Conservation (phyloP, 1,140 invertebrate species). For the Dinoponera quadriceps region DNA sequence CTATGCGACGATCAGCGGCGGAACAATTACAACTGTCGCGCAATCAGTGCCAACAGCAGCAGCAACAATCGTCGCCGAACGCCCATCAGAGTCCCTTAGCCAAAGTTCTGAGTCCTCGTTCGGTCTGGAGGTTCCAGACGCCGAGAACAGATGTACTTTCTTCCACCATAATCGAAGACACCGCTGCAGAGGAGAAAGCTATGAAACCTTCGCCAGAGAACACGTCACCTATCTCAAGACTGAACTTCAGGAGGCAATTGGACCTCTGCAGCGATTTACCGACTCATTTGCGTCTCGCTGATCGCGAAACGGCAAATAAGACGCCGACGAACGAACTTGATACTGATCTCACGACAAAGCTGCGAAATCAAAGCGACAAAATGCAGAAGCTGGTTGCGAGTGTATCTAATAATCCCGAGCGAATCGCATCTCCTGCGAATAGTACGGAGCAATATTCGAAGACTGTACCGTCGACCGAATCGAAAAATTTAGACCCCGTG, state of each 20-base stretch:
- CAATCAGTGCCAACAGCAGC: slow-evolving; percentile 84
- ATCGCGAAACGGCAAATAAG: background rate
- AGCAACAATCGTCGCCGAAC: slow-evolving; percentile 82
- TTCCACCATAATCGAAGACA: slow-evolving; percentile 93
- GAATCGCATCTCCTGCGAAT: background rate
- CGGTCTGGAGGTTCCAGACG: slow-evolving; percentile 90
- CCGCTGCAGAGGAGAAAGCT: slow-evolving; percentile 83
- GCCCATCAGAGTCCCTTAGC: slow-evolving; percentile 87
- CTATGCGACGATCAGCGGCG: slow-evolving; percentile 91
- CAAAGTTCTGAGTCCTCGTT: slow-evolving; percentile 89
- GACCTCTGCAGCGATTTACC: slow-evolving; percentile 67
- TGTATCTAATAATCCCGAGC: background rate
- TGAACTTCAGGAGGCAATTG: slow-evolving; percentile 72
- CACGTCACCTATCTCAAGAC: slow-evolving; percentile 67
- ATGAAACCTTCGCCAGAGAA: slow-evolving; percentile 83
- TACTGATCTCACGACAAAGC: background rate
- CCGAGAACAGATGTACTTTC: slow-evolving; percentile 93
- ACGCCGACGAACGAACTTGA: background rate
- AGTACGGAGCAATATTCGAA: slow-evolving; percentile 7
- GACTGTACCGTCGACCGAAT: slow-evolving; percentile 20
- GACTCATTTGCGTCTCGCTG: background rate
- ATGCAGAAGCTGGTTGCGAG: slow-evolving; percentile 6
- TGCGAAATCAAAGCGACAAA: background rate
- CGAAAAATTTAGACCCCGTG: slow-evolving; percentile 59
- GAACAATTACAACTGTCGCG: slow-evolving; percentile 92